Base-by-base conservation (phyloP, 2,797 vertebrate genomes). In the Todus mexicanus region DNA sequence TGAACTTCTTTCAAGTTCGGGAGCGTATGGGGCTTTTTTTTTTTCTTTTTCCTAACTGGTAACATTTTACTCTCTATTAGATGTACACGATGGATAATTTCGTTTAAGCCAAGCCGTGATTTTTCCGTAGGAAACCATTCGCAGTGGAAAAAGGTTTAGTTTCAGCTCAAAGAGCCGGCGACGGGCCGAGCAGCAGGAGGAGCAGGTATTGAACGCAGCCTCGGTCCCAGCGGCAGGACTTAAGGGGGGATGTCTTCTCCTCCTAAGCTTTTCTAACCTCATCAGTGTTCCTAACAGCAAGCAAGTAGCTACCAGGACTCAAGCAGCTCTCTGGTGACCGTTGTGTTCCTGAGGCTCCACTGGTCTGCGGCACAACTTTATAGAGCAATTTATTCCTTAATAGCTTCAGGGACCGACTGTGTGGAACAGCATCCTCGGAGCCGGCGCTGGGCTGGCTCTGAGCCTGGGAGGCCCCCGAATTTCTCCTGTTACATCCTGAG, bases 401-500 rank as follows among this genome's bases (percentile, higher is more conserved):
- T 50, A 92, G 73, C 90, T 83, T 27, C 54, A 76, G 79, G 54
- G 89, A 89, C 94, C 2, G 8, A 86, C 61, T 64, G 5, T 35
- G 22, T 38, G 69, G 74, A 87, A 51, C 50, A 82, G 66, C 77
- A 65, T 84, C 88, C 80, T 66, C 19, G 22, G 77, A 90, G 86
- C 65, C 40, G 29, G 86, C 81, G 64, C 91, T 75, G 73, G 8
- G 11, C 95, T 96, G 93, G 81, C 86, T 95, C 92, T 59, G 59
- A 63, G 90, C 86, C 91, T 78, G 63, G 45, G 84, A 72, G 80
- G 45, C 20, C 60, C 27, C 69, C 25, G 93, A 76, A 96, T 93
- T 97, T 96, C 84, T 94, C 29, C n/a, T 68, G 61, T 92, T 91
- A 85, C 75, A 68, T 75, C 85, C 57, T 82, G 57, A 87, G 63